Evolutionary conservation across 2,113 vertebrate species (phyloP).

Genomic region (Mobula hypostoma): DNA sequence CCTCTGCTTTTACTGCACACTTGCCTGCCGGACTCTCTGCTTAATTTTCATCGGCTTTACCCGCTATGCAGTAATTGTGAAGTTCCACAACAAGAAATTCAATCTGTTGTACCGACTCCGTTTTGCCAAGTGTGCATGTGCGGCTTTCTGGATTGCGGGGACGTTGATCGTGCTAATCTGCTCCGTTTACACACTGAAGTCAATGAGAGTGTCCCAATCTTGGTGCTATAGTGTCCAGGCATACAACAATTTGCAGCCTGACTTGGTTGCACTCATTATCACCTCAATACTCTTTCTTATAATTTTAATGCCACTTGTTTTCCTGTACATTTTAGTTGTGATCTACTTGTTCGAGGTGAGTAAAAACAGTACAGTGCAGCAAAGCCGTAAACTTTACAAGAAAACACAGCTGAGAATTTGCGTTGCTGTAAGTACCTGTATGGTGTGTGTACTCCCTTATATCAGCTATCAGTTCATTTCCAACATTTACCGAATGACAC

Average conservation of each 20-base stretch:
- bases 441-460: slow-evolving; percentile 1
- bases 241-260: background rate
- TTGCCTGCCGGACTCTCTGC: background rate
- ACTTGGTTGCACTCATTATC: background rate
- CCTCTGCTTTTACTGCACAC: background rate
- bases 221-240: background rate
- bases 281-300: background rate
- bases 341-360: background rate
- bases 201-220: background rate
- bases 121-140: background rate
- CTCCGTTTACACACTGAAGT: background rate
- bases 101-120: background rate
- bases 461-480: background rate
- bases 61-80: background rate
- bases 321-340: background rate
- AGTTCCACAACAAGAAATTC: background rate
- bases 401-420: background rate
- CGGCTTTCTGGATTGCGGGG: background rate
- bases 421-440: background rate
- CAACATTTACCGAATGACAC: background rate
- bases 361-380: background rate
- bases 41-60: background rate
- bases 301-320: background rate
- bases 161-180: background rate
- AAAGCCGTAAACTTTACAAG: background rate